Conservation (phyloP, 2,113 vertebrate genomes). For the Oryzias javanicus region DNA sequence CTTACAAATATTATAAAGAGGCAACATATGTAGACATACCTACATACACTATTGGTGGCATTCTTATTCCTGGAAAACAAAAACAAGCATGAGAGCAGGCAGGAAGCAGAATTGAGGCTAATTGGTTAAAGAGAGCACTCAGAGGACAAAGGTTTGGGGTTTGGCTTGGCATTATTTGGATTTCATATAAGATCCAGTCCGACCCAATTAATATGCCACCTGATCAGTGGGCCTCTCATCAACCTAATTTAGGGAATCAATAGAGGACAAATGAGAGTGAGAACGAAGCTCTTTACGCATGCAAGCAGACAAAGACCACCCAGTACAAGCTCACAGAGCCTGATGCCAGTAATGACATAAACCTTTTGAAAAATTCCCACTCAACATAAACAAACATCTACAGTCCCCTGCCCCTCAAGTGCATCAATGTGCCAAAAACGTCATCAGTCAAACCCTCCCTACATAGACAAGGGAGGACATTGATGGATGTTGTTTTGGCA, state of each 20-base stretch:
- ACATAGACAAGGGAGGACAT: constrained; percentile 61
- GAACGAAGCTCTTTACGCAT: constrained; percentile 75
- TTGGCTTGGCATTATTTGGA: constrained; percentile 72
- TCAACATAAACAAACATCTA: constrained; percentile 74
- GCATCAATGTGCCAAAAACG: constrained; percentile 55
- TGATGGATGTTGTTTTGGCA: constrained; percentile 67
- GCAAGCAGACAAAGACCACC: constrained; percentile 80
- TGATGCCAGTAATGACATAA: constrained; percentile 78
- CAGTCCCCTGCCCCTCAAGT: constrained; percentile 58
- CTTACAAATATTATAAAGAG: too few relatives aligned
- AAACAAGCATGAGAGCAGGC: constrained; percentile 44
- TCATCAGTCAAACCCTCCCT: constrained; percentile 59
- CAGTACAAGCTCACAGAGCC: constrained; percentile 72
- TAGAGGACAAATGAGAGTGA: constrained; percentile 79
- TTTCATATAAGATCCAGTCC: constrained; percentile 77
- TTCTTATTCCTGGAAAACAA: constrained; percentile 41
- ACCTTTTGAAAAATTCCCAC: constrained; percentile 67
- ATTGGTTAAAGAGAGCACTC: constrained; percentile 70
- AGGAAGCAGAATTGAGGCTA: constrained; percentile 68
- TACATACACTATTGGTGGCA: constrained; percentile 18
- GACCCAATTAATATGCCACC: constrained; percentile 82
- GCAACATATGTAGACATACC: constrained; percentile 6
- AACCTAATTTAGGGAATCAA: constrained; percentile 82
- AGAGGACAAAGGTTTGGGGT: constrained; percentile 69
- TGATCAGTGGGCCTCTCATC: constrained; percentile 82